phyloP scores from a whole-genome alignment of 2,888 invertebrate species.

The Caenorhabditis zanzibari region DNA sequence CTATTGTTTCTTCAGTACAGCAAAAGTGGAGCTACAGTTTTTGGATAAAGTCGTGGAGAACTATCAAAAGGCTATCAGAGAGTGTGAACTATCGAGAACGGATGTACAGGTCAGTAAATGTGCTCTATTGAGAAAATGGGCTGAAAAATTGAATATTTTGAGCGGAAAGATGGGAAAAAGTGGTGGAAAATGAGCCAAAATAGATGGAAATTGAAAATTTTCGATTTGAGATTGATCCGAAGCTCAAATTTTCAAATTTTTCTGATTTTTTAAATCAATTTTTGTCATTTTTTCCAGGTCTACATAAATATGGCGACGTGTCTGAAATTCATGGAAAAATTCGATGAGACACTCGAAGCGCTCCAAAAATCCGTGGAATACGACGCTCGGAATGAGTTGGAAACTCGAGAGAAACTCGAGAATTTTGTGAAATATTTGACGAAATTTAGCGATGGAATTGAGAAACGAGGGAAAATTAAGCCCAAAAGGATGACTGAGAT shows the following conservation, averaged over 20 bases:
- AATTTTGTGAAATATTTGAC: conserved; percentile 23
- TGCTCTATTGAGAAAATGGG: too few relatives aligned
- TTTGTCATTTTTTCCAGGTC: conserved; percentile 10
- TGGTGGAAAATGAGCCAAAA: too few relatives aligned
- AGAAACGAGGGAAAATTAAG: conserved; percentile 52
- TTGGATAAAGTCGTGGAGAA: conserved; percentile 53
- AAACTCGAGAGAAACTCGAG: conserved; percentile 26
- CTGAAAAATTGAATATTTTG: background rate
- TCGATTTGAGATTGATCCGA: too few relatives aligned
- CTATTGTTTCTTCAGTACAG: conserved; percentile 42
- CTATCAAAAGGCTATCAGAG: conserved; percentile 40
- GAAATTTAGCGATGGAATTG: conserved; percentile 42
- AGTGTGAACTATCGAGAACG: conserved; percentile 38
- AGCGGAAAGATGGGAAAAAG: background rate
- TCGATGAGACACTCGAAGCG: conserved; percentile 31
- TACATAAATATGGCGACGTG: conserved; percentile 55
- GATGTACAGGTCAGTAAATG: conserved; percentile 44
- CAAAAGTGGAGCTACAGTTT: conserved; percentile 36
- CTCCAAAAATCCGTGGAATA: conserved; percentile 30
- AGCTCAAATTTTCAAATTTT: background rate
- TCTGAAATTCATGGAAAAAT: conserved; percentile 53
- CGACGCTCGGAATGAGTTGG: conserved; percentile 46
- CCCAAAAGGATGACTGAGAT: conserved; percentile 42
- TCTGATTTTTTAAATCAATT: background rate
- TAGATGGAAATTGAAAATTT: too few relatives aligned